Evolutionary conservation across 1,140 invertebrate genomes (phyloP).

Genomic region (Euborellia annulipes): DNA sequence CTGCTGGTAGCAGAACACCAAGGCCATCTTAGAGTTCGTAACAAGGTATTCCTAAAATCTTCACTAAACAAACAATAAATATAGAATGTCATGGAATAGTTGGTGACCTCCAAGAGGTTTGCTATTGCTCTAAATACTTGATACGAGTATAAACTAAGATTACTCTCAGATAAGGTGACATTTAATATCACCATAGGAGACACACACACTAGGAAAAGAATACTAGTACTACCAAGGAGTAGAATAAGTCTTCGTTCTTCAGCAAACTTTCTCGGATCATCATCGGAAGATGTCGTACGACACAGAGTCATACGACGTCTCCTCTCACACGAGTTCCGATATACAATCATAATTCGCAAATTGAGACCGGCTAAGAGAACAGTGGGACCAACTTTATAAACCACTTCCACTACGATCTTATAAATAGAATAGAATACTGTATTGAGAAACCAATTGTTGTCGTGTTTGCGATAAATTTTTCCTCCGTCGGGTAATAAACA

Average conservation of each 20-base stretch:
- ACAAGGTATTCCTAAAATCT: conserved; percentile 52
- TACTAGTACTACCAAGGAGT: conserved; percentile 51
- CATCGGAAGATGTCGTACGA: conserved; percentile 34
- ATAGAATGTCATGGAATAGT: conserved; percentile 65
- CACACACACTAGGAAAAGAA: conserved; percentile 55
- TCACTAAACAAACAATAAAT: conserved; percentile 63
- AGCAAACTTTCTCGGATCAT: conserved; percentile 46
- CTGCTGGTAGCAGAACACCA: conserved; percentile 22
- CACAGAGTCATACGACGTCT: conserved; percentile 43
- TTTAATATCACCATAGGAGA: conserved; percentile 60
- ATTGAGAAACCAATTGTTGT: conserved; percentile 34
- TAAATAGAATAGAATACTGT: conserved; percentile 35
- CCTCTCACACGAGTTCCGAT: conserved; percentile 44
- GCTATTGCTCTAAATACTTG: conserved; percentile 56
- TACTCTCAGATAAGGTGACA: conserved; percentile 44
- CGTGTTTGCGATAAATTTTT: conserved; percentile 37
- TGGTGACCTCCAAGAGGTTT: conserved; percentile 54
- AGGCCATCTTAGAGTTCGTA: conserved; percentile 45
- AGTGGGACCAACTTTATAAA: conserved; percentile 50
- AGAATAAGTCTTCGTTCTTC: conserved; percentile 53
- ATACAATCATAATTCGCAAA: conserved; percentile 50
- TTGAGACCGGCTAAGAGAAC: conserved; percentile 49
- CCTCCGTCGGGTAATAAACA: conserved; percentile 32
- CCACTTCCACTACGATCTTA: conserved; percentile 33
- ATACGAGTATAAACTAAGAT: conserved; percentile 42